phyloP scores from a whole-genome alignment of 2,797 vertebrate genomes.

The Synanceia verrucosa region DNA sequence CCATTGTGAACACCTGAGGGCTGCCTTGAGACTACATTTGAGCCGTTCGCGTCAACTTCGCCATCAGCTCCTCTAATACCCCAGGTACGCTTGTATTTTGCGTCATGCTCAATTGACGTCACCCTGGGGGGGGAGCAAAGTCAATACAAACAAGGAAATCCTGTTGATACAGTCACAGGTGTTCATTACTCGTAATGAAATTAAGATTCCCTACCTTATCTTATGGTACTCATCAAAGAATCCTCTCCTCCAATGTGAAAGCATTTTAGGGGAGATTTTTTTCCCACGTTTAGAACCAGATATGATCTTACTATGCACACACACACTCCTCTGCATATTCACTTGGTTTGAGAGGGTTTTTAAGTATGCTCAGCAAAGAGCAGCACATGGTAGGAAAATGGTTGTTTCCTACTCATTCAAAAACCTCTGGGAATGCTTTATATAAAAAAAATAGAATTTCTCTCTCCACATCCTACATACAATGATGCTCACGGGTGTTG shows the following conservation, averaged over 20 bases:
- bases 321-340: neutral
- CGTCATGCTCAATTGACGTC: constrained; percentile 89
- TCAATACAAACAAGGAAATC: neutral
- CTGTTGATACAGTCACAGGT: neutral
- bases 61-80: constrained; percentile 73
- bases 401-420: neutral
- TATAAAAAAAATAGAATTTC: no score
- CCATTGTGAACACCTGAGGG: constrained; percentile 84
- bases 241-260: constrained; percentile 67
- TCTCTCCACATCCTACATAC: neutral
- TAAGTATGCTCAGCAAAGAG: neutral
- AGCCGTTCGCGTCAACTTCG: constrained; percentile 15
- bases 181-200: neutral
- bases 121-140: constrained; percentile 75
- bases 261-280: constrained; percentile 67
- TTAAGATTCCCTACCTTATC: constrained; percentile 65
- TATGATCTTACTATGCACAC: constrained; percentile 8
- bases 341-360: neutral
- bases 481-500: neutral
- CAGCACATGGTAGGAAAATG: neutral
- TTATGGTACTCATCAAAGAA: constrained; percentile 68
- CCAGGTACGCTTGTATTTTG: constrained; percentile 91
- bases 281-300: constrained; percentile 48
- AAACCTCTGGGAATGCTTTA: neutral
- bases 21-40: constrained; percentile 86